Evolutionary conservation across 2,113 vertebrate species (phyloP).

Genomic region (Elgaria multicarinata): DNA sequence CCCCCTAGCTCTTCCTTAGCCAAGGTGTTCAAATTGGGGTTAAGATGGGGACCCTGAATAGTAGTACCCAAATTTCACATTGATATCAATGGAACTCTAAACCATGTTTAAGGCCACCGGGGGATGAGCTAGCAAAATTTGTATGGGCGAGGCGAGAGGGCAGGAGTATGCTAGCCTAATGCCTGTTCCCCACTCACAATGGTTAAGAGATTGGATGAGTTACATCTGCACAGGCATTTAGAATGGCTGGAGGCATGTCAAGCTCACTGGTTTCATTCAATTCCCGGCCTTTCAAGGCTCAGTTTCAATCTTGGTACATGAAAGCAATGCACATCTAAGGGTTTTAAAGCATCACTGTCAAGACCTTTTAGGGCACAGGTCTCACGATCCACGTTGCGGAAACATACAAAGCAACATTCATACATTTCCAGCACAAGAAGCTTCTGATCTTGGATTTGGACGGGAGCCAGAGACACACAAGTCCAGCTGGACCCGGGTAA

Average conservation of each 20-base stretch:
- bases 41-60: background rate
- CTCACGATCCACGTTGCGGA: background rate
- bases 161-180: background rate
- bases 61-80: background rate
- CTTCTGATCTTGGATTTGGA: constrained; percentile 13
- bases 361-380: background rate
- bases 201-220: background rate
- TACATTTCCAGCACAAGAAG: background rate
- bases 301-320: background rate
- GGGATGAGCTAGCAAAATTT: background rate
- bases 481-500: background rate
- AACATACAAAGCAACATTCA: background rate
- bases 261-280: background rate
- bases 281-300: background rate
- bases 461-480: background rate
- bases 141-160: background rate
- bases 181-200: background rate
- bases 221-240: background rate
- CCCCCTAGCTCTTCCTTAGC: background rate
- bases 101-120: background rate
- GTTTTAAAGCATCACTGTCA: background rate
- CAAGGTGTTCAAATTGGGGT: background rate
- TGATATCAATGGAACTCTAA: background rate
- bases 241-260: background rate
- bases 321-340: background rate